Evolutionary conservation across 2,888 invertebrate species (phyloP).

Genomic region (Melanchra persicariae): DNA sequence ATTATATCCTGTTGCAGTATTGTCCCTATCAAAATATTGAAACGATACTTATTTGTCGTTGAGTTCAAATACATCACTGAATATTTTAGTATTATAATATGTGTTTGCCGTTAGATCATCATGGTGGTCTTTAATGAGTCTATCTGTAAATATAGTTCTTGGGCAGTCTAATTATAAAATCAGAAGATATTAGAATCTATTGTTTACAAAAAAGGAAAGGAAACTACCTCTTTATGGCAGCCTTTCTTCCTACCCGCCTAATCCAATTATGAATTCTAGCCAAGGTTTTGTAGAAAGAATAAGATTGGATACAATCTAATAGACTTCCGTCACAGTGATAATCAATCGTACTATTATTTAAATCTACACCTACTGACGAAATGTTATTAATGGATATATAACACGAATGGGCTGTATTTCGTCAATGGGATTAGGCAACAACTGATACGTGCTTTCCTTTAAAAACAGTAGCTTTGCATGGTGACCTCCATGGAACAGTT

Average conservation of each 20-base stretch:
- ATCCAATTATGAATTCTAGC: slow-evolving; percentile 34
- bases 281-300: slow-evolving; percentile 34
- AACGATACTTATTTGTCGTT: neutral
- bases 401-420: slow-evolving; percentile 52
- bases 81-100: neutral
- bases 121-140: neutral
- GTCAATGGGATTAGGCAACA: slow-evolving; percentile 43
- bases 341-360: slow-evolving; percentile 44
- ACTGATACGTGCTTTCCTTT: slow-evolving; percentile 25
- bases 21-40: slow-evolving; percentile 27
- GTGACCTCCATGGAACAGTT: slow-evolving; percentile 22
- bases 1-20: slow-evolving; percentile 48
- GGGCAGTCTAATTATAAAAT: neutral
- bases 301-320: slow-evolving; percentile 46
- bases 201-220: slow-evolving; percentile 1
- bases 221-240: slow-evolving; percentile 10
- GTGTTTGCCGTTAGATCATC: neutral
- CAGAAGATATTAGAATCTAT: neutral
- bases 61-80: neutral
- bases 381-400: slow-evolving; percentile 45
- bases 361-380: slow-evolving; percentile 48
- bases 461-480: slow-evolving; percentile 47
- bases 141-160: neutral
- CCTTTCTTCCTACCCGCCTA: neutral
- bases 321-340: slow-evolving; percentile 36